A percentile compares a stretch with the other conserved stretches of the same genome.
These are phyloP conservation scores for Yponomeuta evonymella DNA, from an alignment of 2,888 invertebrate genomes.

Conservation along the genomic window DNA sequence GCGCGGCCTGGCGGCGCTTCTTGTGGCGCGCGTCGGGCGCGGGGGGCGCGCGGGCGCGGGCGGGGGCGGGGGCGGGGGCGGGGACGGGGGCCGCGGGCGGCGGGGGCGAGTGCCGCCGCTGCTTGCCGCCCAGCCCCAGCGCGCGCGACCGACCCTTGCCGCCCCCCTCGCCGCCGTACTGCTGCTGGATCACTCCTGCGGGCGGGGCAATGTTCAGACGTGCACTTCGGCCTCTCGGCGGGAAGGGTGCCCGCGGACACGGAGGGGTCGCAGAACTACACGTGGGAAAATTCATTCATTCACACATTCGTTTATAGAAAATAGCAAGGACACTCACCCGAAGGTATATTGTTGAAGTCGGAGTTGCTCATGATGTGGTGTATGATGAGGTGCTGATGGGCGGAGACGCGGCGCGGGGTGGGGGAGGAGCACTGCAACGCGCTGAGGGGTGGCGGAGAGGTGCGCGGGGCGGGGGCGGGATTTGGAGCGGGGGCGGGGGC, in stretches of 20 bases:
- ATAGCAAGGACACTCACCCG: conserved; percentile 34
- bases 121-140: conserved; percentile 34
- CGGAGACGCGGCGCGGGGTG: conserved; percentile 66
- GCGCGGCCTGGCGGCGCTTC: conserved; percentile 42
- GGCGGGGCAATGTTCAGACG: neutral
- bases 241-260: too few relatives aligned
- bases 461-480: conserved; percentile 13
- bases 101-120: conserved; percentile 40
- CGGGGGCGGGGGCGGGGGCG: conserved; percentile 16
- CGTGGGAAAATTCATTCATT: too few relatives aligned
- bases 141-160: conserved; percentile 34
- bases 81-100: conserved; percentile 23
- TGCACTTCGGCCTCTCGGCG: too few relatives aligned
- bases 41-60: conserved; percentile 20
- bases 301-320: neutral
- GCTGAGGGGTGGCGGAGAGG: conserved; percentile 59
- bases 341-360: conserved; percentile 68
- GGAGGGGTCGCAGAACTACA: too few relatives aligned
- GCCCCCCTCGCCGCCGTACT: conserved; percentile 24
- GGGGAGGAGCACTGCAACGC: conserved; percentile 70
- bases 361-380: conserved; percentile 71
- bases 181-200: conserved; percentile 13
- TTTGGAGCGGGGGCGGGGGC: conserved; percentile 18
- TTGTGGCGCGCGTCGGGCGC: conserved; percentile 26
- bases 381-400: conserved; percentile 69